phyloP scores from a whole-genome alignment of 2,888 invertebrate species.

The Adineta ricciae region DNA sequence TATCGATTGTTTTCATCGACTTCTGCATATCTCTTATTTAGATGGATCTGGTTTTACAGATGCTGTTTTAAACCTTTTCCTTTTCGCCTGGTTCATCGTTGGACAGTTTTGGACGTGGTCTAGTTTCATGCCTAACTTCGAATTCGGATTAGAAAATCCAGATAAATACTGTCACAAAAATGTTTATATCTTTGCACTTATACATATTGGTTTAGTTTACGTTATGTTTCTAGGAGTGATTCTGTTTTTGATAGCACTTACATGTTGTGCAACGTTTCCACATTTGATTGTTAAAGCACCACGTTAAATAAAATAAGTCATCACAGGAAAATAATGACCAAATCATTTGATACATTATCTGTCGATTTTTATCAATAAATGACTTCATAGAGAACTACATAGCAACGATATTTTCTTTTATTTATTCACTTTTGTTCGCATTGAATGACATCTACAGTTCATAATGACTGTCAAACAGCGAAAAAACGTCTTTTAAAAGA shows the following conservation, averaged over 20 bases:
- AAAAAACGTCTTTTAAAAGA: not conserved
- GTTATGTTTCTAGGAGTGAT: not conserved
- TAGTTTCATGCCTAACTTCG: slow-evolving; percentile 67
- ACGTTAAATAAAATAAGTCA: not conserved
- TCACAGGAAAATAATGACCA: too few species aligned
- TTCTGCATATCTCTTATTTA: slow-evolving; percentile 46
- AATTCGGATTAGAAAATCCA: slow-evolving; percentile 63
- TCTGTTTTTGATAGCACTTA: not conserved
- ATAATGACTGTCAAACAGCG: not conserved
- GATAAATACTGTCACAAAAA: slow-evolving; percentile 55
- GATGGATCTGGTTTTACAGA: slow-evolving; percentile 57
- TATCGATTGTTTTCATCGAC: too few species aligned
- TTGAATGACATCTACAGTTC: not conserved
- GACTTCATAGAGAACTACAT: not conserved
- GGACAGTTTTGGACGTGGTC: slow-evolving; percentile 71
- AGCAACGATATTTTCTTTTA: not conserved
- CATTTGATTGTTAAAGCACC: not conserved
- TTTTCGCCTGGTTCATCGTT: slow-evolving; percentile 65
- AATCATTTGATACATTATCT: too few species aligned
- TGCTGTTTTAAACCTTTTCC: slow-evolving; percentile 60
- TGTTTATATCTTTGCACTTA: not conserved
- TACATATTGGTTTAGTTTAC: not conserved
- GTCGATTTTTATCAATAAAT: too few species aligned
- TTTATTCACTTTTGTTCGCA: too few species aligned
- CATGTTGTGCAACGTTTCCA: slow-evolving; percentile 13